Evolutionary conservation across 2,888 invertebrate species (phyloP).

Genomic region (Eupithecia subumbrata): DNA sequence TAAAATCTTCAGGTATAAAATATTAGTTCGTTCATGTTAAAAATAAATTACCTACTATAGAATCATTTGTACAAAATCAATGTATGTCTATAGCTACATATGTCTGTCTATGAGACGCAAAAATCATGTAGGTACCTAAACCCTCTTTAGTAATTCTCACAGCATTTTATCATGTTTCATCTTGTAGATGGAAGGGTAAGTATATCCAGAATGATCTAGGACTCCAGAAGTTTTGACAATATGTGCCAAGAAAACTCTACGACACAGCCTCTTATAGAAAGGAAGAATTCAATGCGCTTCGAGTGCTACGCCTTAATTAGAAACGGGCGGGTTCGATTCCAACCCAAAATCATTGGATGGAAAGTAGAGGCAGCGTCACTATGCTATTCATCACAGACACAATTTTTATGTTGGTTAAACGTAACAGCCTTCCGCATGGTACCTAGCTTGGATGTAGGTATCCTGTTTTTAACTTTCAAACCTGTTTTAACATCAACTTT

Average conservation of each 20-base stretch:
- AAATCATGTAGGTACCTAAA: neutral
- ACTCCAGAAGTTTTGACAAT: neutral
- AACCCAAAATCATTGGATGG: conserved; percentile 1
- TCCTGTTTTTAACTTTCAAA: neutral
- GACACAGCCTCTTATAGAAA: neutral
- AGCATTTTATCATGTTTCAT: no score
- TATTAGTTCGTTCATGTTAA: no score
- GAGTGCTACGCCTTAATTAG: neutral
- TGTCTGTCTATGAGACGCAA: no score
- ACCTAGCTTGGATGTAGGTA: neutral
- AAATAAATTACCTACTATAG: neutral
- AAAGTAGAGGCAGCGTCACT: neutral
- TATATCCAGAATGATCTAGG: neutral
- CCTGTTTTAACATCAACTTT: conserved; percentile 3
- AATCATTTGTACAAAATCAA: neutral
- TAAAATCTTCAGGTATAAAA: neutral
- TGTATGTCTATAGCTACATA: no score
- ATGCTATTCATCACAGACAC: neutral
- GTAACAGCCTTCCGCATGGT: neutral
- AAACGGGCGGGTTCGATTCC: neutral
- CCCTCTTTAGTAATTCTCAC: neutral
- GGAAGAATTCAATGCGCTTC: neutral
- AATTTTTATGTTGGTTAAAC: neutral
- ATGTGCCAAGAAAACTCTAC: neutral
- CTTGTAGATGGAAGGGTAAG: no score